phyloP scores from a whole-genome alignment of 2,888 invertebrate genomes.

The Limnephilus marmoratus region DNA sequence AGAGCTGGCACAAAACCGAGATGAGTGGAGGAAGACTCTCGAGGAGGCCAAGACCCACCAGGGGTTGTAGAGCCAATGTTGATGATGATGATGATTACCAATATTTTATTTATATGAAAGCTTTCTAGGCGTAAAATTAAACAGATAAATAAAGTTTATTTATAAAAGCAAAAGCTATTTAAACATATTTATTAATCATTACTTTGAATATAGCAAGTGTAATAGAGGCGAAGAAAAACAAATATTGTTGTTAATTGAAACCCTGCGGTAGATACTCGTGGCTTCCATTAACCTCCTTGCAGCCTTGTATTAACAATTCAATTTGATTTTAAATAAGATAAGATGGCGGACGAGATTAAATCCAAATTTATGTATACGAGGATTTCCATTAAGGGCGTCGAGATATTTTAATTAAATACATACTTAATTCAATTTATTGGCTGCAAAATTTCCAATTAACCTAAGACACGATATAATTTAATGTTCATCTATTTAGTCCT shows the following conservation, averaged over 20 bases:
- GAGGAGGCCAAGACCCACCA: no score
- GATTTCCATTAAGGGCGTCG: conserved; percentile 52
- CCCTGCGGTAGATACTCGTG: background rate
- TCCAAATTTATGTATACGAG: conserved; percentile 38
- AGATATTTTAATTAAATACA: conserved; percentile 62
- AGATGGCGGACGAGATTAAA: conserved; percentile 34
- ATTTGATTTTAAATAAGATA: conserved; percentile 45
- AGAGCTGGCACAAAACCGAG: no score
- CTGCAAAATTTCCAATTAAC: conserved; percentile 61
- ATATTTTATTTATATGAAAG: no score
- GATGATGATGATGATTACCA: no score
- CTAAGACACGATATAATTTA: conserved; percentile 51
- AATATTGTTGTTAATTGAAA: background rate
- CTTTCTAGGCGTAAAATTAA: no score
- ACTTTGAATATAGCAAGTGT: background rate
- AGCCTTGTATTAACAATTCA: conserved; percentile 28
- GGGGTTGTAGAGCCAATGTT: no score
- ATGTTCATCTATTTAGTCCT: conserved; percentile 27
- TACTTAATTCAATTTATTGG: conserved; percentile 62
- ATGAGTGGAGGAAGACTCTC: no score
- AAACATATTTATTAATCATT: background rate
- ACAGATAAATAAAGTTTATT: no score
- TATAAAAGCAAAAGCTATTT: no score
- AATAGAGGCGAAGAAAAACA: background rate
- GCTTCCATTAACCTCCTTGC: conserved; percentile 3